Conservation (phyloP, 2,113 vertebrate genomes). For the Antidorcas marsupialis region DNA sequence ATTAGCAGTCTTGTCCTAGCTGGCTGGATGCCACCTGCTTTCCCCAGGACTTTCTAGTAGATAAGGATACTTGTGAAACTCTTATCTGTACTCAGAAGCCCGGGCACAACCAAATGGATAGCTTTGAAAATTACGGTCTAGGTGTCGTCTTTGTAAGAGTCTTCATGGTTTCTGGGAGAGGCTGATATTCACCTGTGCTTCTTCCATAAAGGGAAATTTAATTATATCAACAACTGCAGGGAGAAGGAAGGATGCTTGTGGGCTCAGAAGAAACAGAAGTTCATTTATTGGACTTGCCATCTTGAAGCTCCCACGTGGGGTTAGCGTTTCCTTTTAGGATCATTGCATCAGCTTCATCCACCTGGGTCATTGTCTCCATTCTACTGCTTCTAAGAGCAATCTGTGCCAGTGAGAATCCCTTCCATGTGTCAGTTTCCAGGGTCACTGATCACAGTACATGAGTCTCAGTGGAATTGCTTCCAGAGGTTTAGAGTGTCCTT, state of each 20-base stretch:
- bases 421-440: background rate
- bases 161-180: background rate
- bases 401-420: background rate
- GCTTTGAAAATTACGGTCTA: background rate
- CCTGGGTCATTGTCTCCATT: background rate
- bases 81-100: background rate
- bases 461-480: background rate
- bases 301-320: background rate
- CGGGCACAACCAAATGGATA: background rate
- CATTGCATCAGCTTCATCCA: background rate
- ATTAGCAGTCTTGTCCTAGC: background rate
- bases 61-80: background rate
- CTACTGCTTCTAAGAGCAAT: background rate
- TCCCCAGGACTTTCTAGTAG: background rate
- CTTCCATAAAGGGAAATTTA: background rate
- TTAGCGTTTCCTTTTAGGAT: background rate
- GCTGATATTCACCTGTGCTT: background rate
- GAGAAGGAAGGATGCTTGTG: background rate
- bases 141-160: background rate
- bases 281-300: background rate
- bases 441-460: background rate
- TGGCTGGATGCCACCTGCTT: background rate
- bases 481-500: background rate
- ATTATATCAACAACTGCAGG: background rate
- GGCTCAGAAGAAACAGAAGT: background rate